A percentile compares a stretch with the other conserved stretches of the same genome.
Conservation (phyloP, 2,113 vertebrate species). For the Cyanistes caeruleus region DNA sequence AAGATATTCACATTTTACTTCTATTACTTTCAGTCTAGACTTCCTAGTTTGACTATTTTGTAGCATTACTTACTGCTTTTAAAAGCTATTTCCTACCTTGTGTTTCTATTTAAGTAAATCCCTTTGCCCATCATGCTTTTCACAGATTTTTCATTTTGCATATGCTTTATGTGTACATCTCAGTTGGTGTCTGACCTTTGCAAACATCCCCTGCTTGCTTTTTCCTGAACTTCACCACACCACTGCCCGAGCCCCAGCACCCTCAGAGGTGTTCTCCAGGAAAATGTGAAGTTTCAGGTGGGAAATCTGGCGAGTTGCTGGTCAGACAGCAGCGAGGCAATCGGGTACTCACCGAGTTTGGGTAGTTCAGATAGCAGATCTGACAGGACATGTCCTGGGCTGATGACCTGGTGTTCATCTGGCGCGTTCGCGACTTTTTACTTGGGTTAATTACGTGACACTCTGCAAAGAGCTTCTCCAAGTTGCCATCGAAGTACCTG, state of each 20-base stretch:
- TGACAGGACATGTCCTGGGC: conserved; percentile 99
- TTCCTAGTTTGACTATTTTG: not conserved
- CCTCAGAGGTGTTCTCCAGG: not conserved
- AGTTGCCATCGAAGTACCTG: conserved; percentile 99
- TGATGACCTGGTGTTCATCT: conserved; percentile 98
- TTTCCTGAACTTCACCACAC: not conserved
- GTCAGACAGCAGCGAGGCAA: not conserved
- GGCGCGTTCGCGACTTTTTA: conserved; percentile 96
- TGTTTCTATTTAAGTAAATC: not conserved
- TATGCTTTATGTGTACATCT: not conserved
- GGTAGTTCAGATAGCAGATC: conserved; percentile 99
- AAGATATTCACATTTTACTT: not conserved
- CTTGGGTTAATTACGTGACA: conserved; percentile 99
- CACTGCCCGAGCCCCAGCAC: not conserved
- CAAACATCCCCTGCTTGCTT: not conserved
- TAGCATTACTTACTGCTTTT: not conserved
- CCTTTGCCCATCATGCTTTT: not conserved
- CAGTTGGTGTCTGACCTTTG: not conserved
- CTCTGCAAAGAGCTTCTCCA: conserved; percentile 99
- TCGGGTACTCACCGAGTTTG: conserved; percentile 90
- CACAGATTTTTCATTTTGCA: not conserved
- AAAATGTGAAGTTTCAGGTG: not conserved
- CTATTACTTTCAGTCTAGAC: not conserved
- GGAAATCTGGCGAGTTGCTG: fast-evolving
- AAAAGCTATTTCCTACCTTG: not conserved